These are phyloP conservation scores for Meteorus cinctellus DNA, from an alignment of 2,888 invertebrate genomes.

Conservation along the genomic window DNA sequence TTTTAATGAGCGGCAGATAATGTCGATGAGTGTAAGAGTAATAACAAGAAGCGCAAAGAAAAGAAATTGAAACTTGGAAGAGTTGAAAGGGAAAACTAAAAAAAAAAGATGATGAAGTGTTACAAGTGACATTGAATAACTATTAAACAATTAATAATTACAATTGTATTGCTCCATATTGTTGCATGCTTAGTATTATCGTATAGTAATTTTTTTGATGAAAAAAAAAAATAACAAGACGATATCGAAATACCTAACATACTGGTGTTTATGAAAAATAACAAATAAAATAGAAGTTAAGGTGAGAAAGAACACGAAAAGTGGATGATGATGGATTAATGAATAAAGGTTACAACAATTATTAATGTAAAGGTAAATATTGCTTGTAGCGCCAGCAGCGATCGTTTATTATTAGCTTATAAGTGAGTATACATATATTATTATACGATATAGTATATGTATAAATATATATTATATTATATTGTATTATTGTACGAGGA, in stretches of 20 bases:
- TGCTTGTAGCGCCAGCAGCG: constrained; percentile 63
- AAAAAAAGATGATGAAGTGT: constrained; percentile 43
- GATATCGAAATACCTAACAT: constrained; percentile 34
- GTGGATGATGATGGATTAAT: constrained; percentile 15
- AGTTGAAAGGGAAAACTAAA: constrained; percentile 51
- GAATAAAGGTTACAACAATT: constrained; percentile 16
- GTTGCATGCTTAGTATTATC: constrained; percentile 72
- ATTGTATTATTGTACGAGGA: constrained; percentile 21
- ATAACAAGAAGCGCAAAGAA: constrained; percentile 26
- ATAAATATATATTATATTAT: constrained; percentile 44
- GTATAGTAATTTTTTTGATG: constrained; percentile 55
- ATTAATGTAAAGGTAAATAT: constrained; percentile 44
- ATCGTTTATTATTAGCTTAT: constrained; percentile 60
- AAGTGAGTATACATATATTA: constrained; percentile 42
- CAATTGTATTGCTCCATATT: constrained; percentile 66
- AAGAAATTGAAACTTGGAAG: constrained; percentile 28
- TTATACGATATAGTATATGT: constrained; percentile 42
- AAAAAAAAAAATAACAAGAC: constrained; percentile 35
- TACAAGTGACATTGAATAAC: constrained; percentile 46
- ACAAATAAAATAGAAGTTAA: constrained; percentile 16
- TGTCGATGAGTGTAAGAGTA: not conserved
- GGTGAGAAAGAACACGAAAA: not conserved
- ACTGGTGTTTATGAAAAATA: constrained; percentile 30
- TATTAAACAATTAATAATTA: constrained; percentile 61
- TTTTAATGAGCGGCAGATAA: constrained; percentile 34